phyloP scores from a whole-genome alignment of 2,888 invertebrate genomes.

The Eupithecia inturbata region DNA sequence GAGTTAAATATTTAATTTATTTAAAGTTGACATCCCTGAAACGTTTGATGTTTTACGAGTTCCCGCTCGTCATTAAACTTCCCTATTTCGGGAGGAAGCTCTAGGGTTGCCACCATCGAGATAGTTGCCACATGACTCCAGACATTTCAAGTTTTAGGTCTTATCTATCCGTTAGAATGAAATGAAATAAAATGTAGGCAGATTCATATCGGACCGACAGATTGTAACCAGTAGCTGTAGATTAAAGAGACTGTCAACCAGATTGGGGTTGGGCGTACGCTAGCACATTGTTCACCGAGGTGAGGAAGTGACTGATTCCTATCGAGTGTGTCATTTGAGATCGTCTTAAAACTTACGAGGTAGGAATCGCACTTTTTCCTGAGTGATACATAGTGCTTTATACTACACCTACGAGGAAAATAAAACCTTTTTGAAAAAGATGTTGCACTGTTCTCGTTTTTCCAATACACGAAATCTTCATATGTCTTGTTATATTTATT shows the following conservation, averaged over 20 bases:
- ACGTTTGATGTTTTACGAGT: conserved; percentile 77
- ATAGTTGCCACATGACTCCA: conserved; percentile 39
- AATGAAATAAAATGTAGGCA: background rate
- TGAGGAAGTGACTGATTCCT: too few species aligned
- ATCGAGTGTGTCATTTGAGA: too few species aligned
- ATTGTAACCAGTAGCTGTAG: background rate
- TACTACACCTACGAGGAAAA: too few species aligned
- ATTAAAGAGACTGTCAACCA: background rate
- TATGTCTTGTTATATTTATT: too few species aligned
- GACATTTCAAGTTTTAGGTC: conserved; percentile 11
- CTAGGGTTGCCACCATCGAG: conserved; percentile 70
- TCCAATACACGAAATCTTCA: too few species aligned
- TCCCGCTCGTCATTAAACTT: conserved; percentile 77
- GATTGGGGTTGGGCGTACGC: background rate
- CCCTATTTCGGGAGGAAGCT: conserved; percentile 66
- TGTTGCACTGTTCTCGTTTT: too few species aligned
- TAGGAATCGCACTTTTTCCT: too few species aligned
- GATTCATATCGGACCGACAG: background rate
- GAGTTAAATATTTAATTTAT: conserved; percentile 47
- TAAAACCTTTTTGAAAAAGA: too few species aligned
- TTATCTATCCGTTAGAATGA: background rate
- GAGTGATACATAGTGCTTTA: too few species aligned
- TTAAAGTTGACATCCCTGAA: conserved; percentile 66
- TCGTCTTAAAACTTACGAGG: too few species aligned
- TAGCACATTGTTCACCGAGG: too few species aligned